Conservation (phyloP, 2,797 vertebrate genomes). For the Gobionotothen gibberifrons region DNA sequence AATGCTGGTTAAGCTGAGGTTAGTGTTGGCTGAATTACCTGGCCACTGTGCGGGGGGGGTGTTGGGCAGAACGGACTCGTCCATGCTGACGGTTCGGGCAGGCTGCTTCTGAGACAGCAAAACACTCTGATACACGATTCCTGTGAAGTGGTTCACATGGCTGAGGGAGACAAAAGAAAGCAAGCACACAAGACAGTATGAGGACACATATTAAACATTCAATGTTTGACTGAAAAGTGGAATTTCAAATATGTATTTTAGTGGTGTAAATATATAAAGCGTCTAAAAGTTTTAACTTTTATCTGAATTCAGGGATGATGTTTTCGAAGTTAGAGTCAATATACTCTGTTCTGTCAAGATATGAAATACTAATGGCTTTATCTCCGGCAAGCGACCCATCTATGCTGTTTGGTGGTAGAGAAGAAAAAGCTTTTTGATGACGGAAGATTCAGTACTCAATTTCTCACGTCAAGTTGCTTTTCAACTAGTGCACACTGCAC, state of each 20-base stretch:
- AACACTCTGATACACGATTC: slow-evolving; percentile 93
- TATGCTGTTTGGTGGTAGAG: slow-evolving; percentile 22
- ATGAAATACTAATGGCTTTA: slow-evolving; percentile 48
- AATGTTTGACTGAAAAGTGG: slow-evolving; percentile 28
- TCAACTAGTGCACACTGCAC: background rate
- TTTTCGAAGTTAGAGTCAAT: slow-evolving; percentile 27
- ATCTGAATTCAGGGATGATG: slow-evolving; percentile 26
- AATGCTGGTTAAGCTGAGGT: too few relatives aligned
- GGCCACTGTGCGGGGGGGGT: slow-evolving; percentile 96
- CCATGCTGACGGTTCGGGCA: slow-evolving; percentile 86
- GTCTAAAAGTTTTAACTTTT: slow-evolving; percentile 35
- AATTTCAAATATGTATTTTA: slow-evolving; percentile 1
- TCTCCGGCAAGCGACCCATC: slow-evolving; percentile 13
- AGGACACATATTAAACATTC: slow-evolving; percentile 32
- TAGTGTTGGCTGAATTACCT: slow-evolving; percentile 82
- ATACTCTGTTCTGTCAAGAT: slow-evolving; percentile 22
- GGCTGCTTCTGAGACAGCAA: slow-evolving; percentile 89
- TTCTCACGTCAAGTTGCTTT: slow-evolving; percentile 33
- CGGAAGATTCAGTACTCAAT: slow-evolving; percentile 18
- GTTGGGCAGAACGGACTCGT: slow-evolving; percentile 92
- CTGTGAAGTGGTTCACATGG: slow-evolving; percentile 95
- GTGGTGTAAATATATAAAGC: slow-evolving; percentile 39
- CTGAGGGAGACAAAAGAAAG: slow-evolving; percentile 72
- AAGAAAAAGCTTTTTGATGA: slow-evolving; percentile 24
- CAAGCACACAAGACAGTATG: slow-evolving; percentile 8